phyloP scores from a whole-genome alignment of 2,888 invertebrate genomes.

The Tachystola acroxantha region DNA sequence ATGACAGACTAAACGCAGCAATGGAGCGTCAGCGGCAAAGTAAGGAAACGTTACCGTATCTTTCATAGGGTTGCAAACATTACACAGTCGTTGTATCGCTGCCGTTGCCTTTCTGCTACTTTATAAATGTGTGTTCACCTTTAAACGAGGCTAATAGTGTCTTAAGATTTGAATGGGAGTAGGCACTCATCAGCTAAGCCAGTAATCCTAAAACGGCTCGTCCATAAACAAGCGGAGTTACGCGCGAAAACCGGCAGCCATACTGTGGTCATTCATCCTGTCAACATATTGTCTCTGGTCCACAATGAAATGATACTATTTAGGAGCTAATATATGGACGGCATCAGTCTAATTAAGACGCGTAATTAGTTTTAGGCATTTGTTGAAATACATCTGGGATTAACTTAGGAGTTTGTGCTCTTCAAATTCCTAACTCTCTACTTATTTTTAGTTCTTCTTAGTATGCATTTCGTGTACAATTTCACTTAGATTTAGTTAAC shows the following conservation, averaged over 20 bases:
- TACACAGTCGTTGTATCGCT: too few species aligned
- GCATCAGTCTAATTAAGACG: slow-evolving; percentile 70
- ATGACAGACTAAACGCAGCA: too few species aligned
- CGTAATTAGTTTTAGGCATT: slow-evolving; percentile 62
- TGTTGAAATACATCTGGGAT: slow-evolving; percentile 42
- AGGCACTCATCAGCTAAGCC: slow-evolving; percentile 69
- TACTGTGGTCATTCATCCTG: slow-evolving; percentile 71
- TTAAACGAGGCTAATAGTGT: slow-evolving; percentile 54
- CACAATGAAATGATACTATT: slow-evolving; percentile 68
- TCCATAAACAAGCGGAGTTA: slow-evolving; percentile 67
- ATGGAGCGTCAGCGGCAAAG: too few species aligned
- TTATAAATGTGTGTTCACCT: too few species aligned
- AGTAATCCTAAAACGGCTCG: slow-evolving; percentile 67
- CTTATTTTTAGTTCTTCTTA: too few species aligned
- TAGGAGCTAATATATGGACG: slow-evolving; percentile 64
- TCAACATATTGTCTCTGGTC: slow-evolving; percentile 72
- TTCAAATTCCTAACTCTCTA: slow-evolving; percentile 2
- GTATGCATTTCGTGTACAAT: too few species aligned
- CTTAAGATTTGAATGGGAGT: slow-evolving; percentile 65
- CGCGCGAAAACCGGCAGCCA: slow-evolving; percentile 67
- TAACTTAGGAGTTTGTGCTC: slow-evolving; percentile 7
- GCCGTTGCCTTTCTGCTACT: too few species aligned
- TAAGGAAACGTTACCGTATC: too few species aligned
- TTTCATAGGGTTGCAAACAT: too few species aligned
- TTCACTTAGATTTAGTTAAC: too few species aligned